Conservation (phyloP, 2,797 vertebrate species). For the Syngnathus acus region DNA sequence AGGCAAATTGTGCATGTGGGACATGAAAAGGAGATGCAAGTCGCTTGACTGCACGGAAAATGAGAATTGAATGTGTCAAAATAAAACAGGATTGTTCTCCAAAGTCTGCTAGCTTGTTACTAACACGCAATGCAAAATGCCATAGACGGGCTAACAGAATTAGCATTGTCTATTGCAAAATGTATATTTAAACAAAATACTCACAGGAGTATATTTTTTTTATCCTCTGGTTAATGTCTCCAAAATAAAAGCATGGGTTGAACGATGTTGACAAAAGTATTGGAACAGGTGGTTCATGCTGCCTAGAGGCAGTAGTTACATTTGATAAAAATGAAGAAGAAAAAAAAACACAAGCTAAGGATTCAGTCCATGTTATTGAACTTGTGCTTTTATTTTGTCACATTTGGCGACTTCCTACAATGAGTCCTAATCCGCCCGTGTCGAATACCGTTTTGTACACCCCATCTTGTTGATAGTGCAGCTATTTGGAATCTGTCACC, state of each 20-base stretch:
- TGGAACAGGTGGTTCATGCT: too few relatives aligned
- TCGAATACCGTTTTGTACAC: not conserved
- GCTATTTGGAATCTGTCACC: not conserved
- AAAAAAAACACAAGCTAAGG: too few relatives aligned
- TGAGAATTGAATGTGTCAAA: not conserved
- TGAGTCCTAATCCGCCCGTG: not conserved
- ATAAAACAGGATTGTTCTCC: not conserved
- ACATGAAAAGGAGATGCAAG: not conserved
- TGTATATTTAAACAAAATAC: not conserved
- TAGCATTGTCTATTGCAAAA: not conserved
- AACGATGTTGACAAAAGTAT: too few relatives aligned
- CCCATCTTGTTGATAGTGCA: not conserved
- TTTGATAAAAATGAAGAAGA: not conserved
- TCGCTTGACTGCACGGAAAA: not conserved
- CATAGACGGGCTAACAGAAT: not conserved
- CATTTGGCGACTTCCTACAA: not conserved
- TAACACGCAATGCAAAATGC: not conserved
- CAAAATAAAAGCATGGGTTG: too few relatives aligned
- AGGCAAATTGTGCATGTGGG: conserved; percentile 13
- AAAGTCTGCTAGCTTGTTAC: not conserved
- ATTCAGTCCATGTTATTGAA: too few relatives aligned
- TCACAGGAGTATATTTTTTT: not conserved
- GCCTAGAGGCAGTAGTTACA: too few relatives aligned
- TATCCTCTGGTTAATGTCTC: not conserved
- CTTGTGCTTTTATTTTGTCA: not conserved